Evolutionary conservation across 2,888 invertebrate genomes (phyloP), one percentile per base, ranked within the genome.

Genomic region (Halictus quadricinctus): DNA sequence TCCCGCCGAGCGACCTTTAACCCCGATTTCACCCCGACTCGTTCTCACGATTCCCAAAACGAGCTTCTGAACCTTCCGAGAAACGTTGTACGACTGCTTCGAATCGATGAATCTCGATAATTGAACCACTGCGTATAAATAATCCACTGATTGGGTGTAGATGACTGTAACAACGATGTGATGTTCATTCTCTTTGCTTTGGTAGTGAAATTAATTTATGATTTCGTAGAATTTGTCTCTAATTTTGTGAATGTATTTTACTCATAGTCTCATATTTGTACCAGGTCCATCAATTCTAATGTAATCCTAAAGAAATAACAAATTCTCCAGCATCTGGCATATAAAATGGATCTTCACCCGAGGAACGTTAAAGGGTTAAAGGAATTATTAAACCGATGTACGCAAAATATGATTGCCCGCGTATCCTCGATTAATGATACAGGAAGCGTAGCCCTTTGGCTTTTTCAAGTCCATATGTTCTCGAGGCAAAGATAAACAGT

Each of bases 1-100:
- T 86, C 76, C 70, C 64, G 80, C 82, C 87, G 81, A 82, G 29
- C 73, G 76, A 79, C 79, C 75, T 70, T 81, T 81, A 79, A 81
- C 79, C 81, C 48, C 73, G 81, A 88, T 85, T 83, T 80, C 43
- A 29, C 60, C 83, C 18, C 70, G 54, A 41, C 54, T 46, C 36
- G 36, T 36, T 6, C 18, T 15, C 43, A 21, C 18, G 50, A 41
- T 69, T 74, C 46, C 21, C 3, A 58, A 15, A 66, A 41, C 43
- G 12, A 41, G 41, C 21, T 43, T n/a, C 10, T 3, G 12, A 10
- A 69, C 41, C 12, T 41, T 21, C 8, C 13, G n/a, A 43, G 7
- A 43, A n/a, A 70, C 21, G 70, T n/a, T 70, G 2, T 70, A 43
- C 5, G 12, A 21, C 21, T 21, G 18, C 12, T 21, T 0, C 41